Evolutionary conservation across 1,140 invertebrate genomes (phyloP), one percentile per base, ranked within the genome.

Genomic region (Cataglyphis hispanica): DNA sequence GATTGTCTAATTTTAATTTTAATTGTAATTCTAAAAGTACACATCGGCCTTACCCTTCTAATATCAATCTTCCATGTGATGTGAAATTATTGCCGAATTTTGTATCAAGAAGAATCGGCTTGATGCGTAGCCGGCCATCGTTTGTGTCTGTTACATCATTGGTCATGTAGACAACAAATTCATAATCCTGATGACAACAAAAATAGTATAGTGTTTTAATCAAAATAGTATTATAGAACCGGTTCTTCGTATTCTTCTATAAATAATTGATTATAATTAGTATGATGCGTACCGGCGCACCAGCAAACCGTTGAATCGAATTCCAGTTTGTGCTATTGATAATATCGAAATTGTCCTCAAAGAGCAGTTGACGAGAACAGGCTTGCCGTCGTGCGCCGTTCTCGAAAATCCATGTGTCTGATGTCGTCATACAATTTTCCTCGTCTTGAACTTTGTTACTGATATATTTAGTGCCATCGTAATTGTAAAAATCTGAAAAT

Each of bases 111-210:
- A 97, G 92, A 0, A 94, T 95, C 2, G 97, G 97, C 64, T 93
- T 96, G 63, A 98, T 96, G 61, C 94, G 92, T 2, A 98, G 91
- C n/a, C 93, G 93, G 1, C 97, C 96, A 87, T 97, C 94, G 19
- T 92, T 92, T 0, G 96, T 92, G 53, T 95, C 95, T 5, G 97
- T 94, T 92, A 97, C 97, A 13, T 94, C 93, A 66, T 95, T 95
- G 88, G 97, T 96, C 34, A 95, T 93, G 91, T 97, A 98, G 19
- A 96, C 94, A 84, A 97, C 96, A 93, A 98, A 98, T 86, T 97
- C 97, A 92, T 95, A 96, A 91, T 96, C 96, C 95, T 96, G 63
- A 74, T 58, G 69, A 46, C n/a, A 46, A 86, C 22, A 66, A 60
- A 63, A 46, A 74, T n/a, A 74, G 2, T 16, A 25, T 43, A 2